A percentile compares a stretch with the other conserved stretches of the same genome.
Evolutionary conservation across 2,113 vertebrate genomes (phyloP).

Genomic region (Pseudorhombus dupliciocellatus): DNA sequence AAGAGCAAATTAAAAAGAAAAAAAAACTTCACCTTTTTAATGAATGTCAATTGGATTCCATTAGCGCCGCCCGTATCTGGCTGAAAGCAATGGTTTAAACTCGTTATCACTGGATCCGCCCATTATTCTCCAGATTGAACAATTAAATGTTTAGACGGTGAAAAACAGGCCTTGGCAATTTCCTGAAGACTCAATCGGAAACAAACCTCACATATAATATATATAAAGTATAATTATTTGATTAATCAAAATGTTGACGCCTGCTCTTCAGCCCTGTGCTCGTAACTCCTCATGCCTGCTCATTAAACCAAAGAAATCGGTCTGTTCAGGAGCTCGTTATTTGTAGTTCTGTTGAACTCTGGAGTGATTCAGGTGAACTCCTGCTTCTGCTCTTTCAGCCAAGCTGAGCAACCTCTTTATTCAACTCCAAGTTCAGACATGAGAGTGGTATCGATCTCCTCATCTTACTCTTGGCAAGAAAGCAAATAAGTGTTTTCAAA

Average conservation of each 20-base stretch:
- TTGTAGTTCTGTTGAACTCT: neutral
- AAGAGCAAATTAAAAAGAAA: conserved; percentile 1
- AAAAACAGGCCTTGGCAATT: neutral
- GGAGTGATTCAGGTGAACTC: neutral
- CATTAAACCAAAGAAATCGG: neutral
- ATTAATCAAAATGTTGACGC: neutral
- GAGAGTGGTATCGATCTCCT: neutral
- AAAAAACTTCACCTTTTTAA: neutral
- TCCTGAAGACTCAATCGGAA: neutral
- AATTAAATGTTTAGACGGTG: neutral
- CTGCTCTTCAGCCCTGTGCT: neutral
- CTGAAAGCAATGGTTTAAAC: neutral
- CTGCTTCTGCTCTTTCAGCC: neutral
- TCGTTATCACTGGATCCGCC: neutral
- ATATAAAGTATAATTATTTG: neutral
- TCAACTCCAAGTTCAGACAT: neutral
- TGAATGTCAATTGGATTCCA: neutral
- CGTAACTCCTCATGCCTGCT: neutral
- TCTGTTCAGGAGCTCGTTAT: neutral
- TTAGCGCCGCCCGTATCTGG: neutral
- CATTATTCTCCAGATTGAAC: neutral
- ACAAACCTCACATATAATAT: neutral
- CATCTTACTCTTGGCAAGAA: neutral
- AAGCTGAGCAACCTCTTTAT: neutral
- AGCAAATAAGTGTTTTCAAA: neutral